Evolutionary conservation across 92 coral and sea anemone genomes (phyloP).

Genomic region (Bergia puertoricense): DNA sequence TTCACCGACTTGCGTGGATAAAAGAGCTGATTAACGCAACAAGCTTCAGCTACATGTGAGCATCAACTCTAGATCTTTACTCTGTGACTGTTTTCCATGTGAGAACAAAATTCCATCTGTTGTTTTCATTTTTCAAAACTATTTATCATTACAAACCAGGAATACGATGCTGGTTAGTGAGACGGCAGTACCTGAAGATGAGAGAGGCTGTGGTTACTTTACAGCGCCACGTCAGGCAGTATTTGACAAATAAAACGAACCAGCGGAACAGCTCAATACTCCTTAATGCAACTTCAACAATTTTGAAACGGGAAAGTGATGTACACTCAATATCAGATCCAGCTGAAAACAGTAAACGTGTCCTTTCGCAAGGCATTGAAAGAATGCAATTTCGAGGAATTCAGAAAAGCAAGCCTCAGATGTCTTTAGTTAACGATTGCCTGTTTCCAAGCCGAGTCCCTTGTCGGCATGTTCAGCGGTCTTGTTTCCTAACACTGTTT

Average conservation of each 20-base stretch:
- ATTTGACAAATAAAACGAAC: constrained; percentile 12
- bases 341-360: neutral
- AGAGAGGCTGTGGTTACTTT: constrained; percentile 49
- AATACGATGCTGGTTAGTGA: constrained; percentile 56
- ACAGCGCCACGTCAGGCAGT: constrained; percentile 47
- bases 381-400: neutral
- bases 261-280: neutral
- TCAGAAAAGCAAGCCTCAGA: neutral
- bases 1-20: neutral
- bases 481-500: neutral
- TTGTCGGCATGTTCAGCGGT: constrained; percentile 16
- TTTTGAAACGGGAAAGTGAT: neutral
- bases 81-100: too few species aligned
- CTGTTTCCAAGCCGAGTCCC: constrained; percentile 15
- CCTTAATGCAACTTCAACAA: neutral
- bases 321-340: neutral
- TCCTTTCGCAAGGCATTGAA: neutral
- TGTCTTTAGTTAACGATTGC: neutral
- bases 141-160: constrained; percentile 6
- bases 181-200: constrained; percentile 36
- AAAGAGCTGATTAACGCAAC: neutral
- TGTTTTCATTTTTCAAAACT: neutral
- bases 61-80: neutral
- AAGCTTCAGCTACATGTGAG: neutral
- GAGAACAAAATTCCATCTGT: neutral